Base-by-base conservation (phyloP, 1,140 invertebrate genomes). In the Gonioctena quinquepunctata region DNA sequence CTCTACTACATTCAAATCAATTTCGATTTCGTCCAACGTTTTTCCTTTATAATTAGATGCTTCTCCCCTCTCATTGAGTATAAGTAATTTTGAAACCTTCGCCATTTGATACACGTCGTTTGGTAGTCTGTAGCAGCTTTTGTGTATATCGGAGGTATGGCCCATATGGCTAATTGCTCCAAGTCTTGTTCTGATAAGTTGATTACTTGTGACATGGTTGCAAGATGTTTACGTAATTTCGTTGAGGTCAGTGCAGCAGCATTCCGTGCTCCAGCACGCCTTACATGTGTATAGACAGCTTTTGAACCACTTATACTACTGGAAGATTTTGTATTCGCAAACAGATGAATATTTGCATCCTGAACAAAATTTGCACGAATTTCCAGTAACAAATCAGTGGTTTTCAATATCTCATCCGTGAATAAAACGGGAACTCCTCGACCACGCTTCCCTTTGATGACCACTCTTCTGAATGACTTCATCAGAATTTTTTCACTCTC, bases 131-230 rank as follows among this genome's bases (percentile, higher is more conserved):
- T 42, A 42, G 11, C 11, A 42, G 33, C n/a, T 42, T 42, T 42
- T 42, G n/a, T 42, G 33, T 13, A 42, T n/a, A 42, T n/a, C 33
- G 13, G 16, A 13, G 11, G 33, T 42, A 49, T 70, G 68, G 13
- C 70, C 80, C 77, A 78, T 79, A 52, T n/a, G n/a, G n/a, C n/a
- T n/a, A 79, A 79, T 48, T 74, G 70, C 48, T 80, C 79, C 7
- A 79, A 50, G 16, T 81, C 79, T 27, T 67, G 68, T 69, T 80
- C 76, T 23, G 66, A 50, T 71, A 81, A 74, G 66, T 21, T 76
- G 49, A 81, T 78, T 16, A 82, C 52, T 72, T 82, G 81, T 6
- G 76, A 64, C 49, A 81, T 64, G 1, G 81, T 81, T 2, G 80
- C 79, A 57, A 81, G 72, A 76, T 81, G 76, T 73, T 81, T 82